Evolutionary conservation across 2,888 invertebrate species (phyloP).

Genomic region (Trichogramma evanescens): DNA sequence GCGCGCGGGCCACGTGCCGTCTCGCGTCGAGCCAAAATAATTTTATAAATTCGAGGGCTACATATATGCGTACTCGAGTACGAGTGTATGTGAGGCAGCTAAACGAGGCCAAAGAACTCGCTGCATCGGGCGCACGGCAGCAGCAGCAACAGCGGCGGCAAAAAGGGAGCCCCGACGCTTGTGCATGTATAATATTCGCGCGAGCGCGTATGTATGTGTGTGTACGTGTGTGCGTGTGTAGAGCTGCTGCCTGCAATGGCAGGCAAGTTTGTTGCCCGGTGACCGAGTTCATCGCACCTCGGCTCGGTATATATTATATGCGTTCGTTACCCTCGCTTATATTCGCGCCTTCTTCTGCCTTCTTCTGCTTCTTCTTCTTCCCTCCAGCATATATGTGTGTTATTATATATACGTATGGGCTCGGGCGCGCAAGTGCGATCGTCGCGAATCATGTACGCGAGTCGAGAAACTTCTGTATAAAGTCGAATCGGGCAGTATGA

Average conservation of each 20-base stretch:
- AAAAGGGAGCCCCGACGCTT: conserved; percentile 1
- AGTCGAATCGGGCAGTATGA: no score
- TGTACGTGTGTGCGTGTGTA: background rate
- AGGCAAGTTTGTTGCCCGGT: conserved; percentile 46
- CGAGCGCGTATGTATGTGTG: no score
- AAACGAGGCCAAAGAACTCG: conserved; percentile 20
- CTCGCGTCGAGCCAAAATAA: no score
- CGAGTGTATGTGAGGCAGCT: background rate
- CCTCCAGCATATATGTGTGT: conserved; percentile 16
- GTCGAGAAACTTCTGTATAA: no score
- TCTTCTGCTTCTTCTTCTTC: background rate
- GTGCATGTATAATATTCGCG: no score
- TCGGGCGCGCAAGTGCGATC: no score
- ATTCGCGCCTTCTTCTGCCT: background rate
- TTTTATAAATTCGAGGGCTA: no score
- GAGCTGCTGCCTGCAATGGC: conserved; percentile 26
- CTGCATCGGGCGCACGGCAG: conserved; percentile 15
- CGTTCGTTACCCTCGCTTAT: background rate
- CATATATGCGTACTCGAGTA: no score
- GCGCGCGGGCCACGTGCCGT: no score
- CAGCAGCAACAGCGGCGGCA: background rate
- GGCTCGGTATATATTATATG: conserved; percentile 13
- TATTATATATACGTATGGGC: no score
- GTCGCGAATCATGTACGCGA: no score
- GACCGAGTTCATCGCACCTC: conserved; percentile 47